phyloP scores from a whole-genome alignment of 1,140 invertebrate genomes.

The Nasonia vitripennis region DNA sequence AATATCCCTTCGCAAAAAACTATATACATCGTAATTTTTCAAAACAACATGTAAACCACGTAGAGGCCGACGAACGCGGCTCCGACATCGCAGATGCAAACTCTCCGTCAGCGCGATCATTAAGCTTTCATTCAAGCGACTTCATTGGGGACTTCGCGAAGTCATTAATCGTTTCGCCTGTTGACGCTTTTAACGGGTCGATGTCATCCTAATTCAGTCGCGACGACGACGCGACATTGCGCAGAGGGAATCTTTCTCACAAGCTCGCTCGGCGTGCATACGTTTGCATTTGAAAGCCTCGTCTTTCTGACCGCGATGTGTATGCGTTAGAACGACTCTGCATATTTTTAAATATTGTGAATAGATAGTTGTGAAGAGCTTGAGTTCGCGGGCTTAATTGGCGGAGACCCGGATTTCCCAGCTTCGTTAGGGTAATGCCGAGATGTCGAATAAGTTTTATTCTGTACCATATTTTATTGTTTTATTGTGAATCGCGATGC shows the following conservation, averaged over 20 bases:
- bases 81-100: not conserved
- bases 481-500: not conserved
- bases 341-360: slow-evolving; percentile 22
- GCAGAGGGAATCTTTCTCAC: slow-evolving; percentile 1
- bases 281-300: slow-evolving; percentile 24
- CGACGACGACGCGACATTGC: not conserved
- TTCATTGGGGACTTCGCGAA: slow-evolving; percentile 51
- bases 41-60: not conserved
- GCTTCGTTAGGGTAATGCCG: not conserved
- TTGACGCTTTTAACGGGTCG: slow-evolving; percentile 8
- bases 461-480: not conserved
- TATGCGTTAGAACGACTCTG: not conserved
- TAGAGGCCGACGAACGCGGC: not conserved
- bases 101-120: slow-evolving; percentile 6
- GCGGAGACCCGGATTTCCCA: not conserved
- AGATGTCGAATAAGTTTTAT: not conserved
- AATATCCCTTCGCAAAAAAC: no score
- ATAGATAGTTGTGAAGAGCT: not conserved
- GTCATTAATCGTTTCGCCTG: slow-evolving; percentile 27
- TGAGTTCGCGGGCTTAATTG: not conserved
- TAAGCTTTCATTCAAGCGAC: slow-evolving; percentile 35
- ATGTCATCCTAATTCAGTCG: slow-evolving; percentile 25
- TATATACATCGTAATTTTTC: no score
- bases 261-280: not conserved
- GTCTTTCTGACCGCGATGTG: not conserved